Conservation (phyloP, 2,797 vertebrate genomes). For the Micromesistius poutassou region DNA sequence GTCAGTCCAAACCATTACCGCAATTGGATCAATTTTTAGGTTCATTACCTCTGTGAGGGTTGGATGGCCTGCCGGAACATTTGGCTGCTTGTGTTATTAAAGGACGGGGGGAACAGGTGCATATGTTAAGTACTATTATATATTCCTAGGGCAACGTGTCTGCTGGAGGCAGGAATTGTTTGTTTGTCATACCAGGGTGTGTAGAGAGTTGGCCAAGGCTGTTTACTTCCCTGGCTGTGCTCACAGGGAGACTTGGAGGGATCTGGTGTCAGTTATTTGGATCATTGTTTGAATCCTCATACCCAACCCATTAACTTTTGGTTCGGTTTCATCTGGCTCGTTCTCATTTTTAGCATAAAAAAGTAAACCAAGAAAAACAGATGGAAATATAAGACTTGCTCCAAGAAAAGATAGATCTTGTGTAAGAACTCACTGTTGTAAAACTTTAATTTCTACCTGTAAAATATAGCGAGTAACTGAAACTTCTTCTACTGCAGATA, state of each 20-base stretch:
- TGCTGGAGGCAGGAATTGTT: not conserved
- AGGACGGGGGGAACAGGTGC: not conserved
- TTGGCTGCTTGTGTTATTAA: not conserved
- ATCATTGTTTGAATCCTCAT: not conserved
- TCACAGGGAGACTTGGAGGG: no score
- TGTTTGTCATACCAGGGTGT: not conserved
- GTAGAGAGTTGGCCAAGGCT: not conserved
- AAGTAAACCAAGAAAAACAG: not conserved
- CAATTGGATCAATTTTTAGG: not conserved
- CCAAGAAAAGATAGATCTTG: not conserved
- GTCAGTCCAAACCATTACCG: not conserved
- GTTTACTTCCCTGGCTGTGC: no score
- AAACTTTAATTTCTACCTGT: not conserved
- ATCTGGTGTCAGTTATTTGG: not conserved
- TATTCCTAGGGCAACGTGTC: not conserved
- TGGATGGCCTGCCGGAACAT: not conserved
- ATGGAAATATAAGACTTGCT: not conserved
- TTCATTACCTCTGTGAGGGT: conserved; percentile 1
- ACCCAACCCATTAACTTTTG: not conserved
- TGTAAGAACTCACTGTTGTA: not conserved
- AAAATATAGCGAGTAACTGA: not conserved
- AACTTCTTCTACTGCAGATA: not conserved
- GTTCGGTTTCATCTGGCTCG: not conserved
- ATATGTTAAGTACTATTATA: not conserved
- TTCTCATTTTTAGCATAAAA: not conserved